Evolutionary conservation across 2,113 vertebrate species (phyloP).

Genomic region (Indicator indicator): DNA sequence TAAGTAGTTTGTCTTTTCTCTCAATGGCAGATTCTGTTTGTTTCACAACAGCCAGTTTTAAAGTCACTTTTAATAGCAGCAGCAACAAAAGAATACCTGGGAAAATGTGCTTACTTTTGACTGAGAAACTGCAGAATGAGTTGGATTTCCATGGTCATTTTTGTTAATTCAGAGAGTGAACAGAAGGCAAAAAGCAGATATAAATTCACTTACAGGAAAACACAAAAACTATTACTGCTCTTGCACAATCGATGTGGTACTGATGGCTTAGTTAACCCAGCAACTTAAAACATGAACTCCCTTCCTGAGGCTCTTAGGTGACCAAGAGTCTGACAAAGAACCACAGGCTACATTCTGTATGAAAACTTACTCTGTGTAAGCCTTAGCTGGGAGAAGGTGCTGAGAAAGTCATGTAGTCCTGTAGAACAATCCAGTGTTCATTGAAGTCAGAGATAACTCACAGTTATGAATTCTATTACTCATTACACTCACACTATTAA

Average conservation of each 20-base stretch:
- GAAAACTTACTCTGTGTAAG: neutral
- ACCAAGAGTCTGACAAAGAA: neutral
- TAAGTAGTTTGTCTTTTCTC: constrained; percentile 59
- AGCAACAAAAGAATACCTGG: constrained; percentile 42
- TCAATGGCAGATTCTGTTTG: constrained; percentile 40
- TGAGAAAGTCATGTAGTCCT: neutral
- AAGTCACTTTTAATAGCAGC: constrained; percentile 57
- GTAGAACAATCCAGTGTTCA: neutral
- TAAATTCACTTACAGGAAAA: constrained; percentile 22
- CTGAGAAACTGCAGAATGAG: neutral
- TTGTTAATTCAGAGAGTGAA: neutral
- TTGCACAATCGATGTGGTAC: neutral
- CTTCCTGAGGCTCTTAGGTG: neutral
- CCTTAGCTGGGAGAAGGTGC: neutral
- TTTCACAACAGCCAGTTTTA: constrained; percentile 40
- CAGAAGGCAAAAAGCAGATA: constrained; percentile 10
- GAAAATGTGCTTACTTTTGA: neutral
- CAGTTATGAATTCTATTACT: neutral
- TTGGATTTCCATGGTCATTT: constrained; percentile 9
- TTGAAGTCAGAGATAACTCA: neutral
- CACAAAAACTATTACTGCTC: neutral
- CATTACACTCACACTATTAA: neutral
- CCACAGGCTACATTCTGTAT: neutral
- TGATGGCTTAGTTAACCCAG: neutral
- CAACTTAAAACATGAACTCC: neutral